phyloP scores from a whole-genome alignment of 2,797 vertebrate species.

The Eulemur rubriventer region DNA sequence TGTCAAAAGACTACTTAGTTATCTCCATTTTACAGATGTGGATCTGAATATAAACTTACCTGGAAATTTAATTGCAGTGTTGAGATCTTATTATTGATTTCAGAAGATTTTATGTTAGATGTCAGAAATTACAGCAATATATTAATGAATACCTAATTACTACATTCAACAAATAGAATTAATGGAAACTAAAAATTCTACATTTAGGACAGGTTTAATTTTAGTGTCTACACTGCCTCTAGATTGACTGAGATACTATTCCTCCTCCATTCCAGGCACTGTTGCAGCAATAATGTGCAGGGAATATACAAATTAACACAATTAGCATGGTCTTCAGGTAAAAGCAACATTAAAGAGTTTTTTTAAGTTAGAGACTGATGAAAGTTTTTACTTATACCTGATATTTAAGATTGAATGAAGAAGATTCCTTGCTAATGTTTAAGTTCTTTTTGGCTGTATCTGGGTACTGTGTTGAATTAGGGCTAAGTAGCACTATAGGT shows the following conservation, averaged over 20 bases:
- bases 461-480: neutral
- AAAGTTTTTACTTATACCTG: neutral
- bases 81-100: constrained; percentile 72
- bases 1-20: neutral
- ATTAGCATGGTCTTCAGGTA: neutral
- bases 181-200: constrained; percentile 86
- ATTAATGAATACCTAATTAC: constrained; percentile 95
- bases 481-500: neutral
- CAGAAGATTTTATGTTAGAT: constrained; percentile 91
- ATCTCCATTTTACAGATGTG: neutral
- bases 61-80: neutral
- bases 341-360: neutral
- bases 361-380: constrained; percentile 25
- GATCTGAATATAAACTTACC: constrained; percentile 6
- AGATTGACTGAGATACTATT: constrained; percentile 38
- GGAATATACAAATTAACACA: neutral
- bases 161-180: constrained; percentile 94
- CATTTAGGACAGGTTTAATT: constrained; percentile 88
- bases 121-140: constrained; percentile 94
- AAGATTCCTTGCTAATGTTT: neutral
- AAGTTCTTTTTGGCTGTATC: neutral
- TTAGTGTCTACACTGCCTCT: constrained; percentile 91
- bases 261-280: constrained; percentile 32
- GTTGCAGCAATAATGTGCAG: constrained; percentile 37
- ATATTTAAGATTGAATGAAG: neutral